phyloP scores from a whole-genome alignment of 1,140 invertebrate genomes.

The Achroia grisella region DNA sequence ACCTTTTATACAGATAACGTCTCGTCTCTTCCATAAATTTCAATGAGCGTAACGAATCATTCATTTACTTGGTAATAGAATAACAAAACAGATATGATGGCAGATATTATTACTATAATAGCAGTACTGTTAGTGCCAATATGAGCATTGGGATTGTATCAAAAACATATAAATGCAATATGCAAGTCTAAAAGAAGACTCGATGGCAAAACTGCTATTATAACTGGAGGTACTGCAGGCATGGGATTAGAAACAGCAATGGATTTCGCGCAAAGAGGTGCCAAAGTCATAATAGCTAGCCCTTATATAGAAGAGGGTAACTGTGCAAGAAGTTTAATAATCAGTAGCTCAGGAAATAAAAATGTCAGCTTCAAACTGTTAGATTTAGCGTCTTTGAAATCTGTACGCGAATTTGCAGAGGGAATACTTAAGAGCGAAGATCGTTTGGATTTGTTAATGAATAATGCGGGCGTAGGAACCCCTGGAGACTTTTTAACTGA shows the following conservation, averaged over 20 bases:
- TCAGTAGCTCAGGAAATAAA: conserved; percentile 32
- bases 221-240: conserved; percentile 89
- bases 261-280: conserved; percentile 79
- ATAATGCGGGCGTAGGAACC: conserved; percentile 81
- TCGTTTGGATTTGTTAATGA: conserved; percentile 79
- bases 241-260: conserved; percentile 85
- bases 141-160: conserved; percentile 14
- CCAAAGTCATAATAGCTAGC: conserved; percentile 84
- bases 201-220: conserved; percentile 80
- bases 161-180: conserved; percentile 27
- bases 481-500: conserved; percentile 44
- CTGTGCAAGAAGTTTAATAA: conserved; percentile 35
- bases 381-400: conserved; percentile 39
- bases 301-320: conserved; percentile 67
- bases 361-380: conserved; percentile 42
- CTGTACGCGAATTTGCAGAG: conserved; percentile 31
- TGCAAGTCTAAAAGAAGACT: conserved; percentile 51
- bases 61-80: too few species aligned
- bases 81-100: too few species aligned
- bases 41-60: too few species aligned
- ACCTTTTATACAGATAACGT: too few species aligned
- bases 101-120: neutral
- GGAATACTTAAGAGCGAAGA: conserved; percentile 68
- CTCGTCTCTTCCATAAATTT: too few species aligned
- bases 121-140: conserved; percentile 20